Base-by-base conservation (phyloP, 2,888 invertebrate species). In the Phymatocera aterrima region DNA sequence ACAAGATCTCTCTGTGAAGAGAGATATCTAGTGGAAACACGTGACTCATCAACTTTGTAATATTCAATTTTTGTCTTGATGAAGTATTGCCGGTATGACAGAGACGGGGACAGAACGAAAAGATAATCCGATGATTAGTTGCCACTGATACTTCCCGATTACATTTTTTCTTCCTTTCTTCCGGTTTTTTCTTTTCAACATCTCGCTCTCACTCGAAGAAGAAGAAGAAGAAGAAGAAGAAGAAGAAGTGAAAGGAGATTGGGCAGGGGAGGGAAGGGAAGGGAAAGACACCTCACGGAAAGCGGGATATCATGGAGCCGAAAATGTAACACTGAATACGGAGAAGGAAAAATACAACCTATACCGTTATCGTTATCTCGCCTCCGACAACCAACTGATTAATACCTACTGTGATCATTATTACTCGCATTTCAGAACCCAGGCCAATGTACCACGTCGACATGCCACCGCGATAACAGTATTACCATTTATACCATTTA, bases 241-340 rank as follows among this genome's bases (percentile, higher is more conserved):
- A 79, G 79, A n/a, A 61, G 54, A 72, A 72, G n/a, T n/a, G n/a
- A n/a, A n/a, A n/a, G n/a, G n/a, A n/a, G n/a, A n/a, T n/a, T n/a
- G n/a, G n/a, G n/a, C n/a, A n/a, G n/a, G n/a, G n/a, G n/a, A n/a
- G n/a, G n/a, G 78, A 70, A 78, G 34, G 79, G 70, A 3, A 74
- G 57, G 77, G 79, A 74, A 79, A 80, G 65, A 80, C 78, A 77
- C 75, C n/a, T n/a, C 60, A 61, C 57, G 48, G 65, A 40, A 65
- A 79, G 37, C 21, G 57, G 48, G 48, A 64, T 37, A 4, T 37
- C 34, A 79, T 77, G 64, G 68, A 79, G 77, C 61, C 60, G 51
- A 54, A 79, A 81, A 78, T 72, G 77, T 74, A 74, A 48, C 61
- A 64, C 75, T 64, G 37, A 2, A 37, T 51, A 51, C 6, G 51